Evolutionary conservation across 2,113 vertebrate species (phyloP).

Genomic region (Bujurquina vittata): DNA sequence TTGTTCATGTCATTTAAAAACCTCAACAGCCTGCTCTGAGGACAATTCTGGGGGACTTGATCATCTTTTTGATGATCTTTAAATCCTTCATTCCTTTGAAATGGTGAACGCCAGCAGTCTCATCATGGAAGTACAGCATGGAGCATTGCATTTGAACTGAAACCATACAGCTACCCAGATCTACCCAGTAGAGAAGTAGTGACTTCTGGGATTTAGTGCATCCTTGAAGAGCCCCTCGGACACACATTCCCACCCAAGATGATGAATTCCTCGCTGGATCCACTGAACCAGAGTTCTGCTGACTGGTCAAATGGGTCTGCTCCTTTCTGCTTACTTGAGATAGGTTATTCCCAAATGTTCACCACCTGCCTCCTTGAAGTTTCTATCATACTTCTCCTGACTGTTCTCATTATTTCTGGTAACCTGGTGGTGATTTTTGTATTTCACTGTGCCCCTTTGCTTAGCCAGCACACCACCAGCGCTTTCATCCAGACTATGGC

Average conservation of each 20-base stretch:
- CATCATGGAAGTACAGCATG: conserved; percentile 22
- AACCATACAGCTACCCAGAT: conserved; percentile 8
- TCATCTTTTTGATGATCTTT: conserved; percentile 17
- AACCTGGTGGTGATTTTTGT: conserved; percentile 97
- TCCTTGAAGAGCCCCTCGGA: conserved; percentile 24
- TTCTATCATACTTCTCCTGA: conserved; percentile 91
- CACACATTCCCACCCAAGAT: conserved; percentile 76
- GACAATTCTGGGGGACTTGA: conserved; percentile 5
- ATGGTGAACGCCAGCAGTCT: conserved; percentile 28
- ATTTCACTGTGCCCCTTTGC: conserved; percentile 97
- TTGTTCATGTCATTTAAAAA: background rate
- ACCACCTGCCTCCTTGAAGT: conserved; percentile 94
- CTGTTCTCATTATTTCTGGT: conserved; percentile 93
- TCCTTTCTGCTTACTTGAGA: conserved; percentile 92
- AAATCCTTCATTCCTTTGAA: conserved; percentile 25
- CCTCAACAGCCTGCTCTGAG: background rate
- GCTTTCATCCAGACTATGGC: conserved; percentile 99
- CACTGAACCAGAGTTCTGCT: conserved; percentile 84
- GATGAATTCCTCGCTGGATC: conserved; percentile 93
- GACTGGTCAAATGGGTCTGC: conserved; percentile 80
- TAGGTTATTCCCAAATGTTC: conserved; percentile 88
- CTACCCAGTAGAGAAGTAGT: conserved; percentile 16
- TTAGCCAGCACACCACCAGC: conserved; percentile 96
- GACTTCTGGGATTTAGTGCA: conserved; percentile 32
- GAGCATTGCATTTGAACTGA: conserved; percentile 46